Base-by-base conservation (phyloP, 1,140 invertebrate genomes). In the Drosophila neocordata region DNA sequence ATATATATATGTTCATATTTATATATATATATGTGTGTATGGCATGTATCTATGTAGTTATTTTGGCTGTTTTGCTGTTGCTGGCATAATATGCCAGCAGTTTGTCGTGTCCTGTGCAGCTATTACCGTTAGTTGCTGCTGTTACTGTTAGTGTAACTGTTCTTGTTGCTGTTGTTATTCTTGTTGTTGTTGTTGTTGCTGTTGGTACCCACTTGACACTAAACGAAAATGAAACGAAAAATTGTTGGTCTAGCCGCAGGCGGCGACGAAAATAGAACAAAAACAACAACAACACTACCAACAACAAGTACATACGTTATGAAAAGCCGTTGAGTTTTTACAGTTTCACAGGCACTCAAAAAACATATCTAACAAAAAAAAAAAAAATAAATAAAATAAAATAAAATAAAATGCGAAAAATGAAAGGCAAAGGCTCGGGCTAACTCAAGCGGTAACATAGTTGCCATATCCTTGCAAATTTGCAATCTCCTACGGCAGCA, bases 201-300 rank as follows among this genome's bases (percentile, higher is more conserved):
- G 18, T 31, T 69, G 73, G 44, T 61, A 44, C 60, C 31, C 82
- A 87, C 82, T 85, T 82, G 83, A 87, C 82, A 87, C 82, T 82
- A 87, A 85, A 82, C 82, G 82, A 81, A 85, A 81, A 87, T 87
- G 82, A 85, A 85, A 87, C 82, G 80, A 41, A 87, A 74, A 85
- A 75, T 81, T 85, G 77, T 75, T 71, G 70, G 68, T 60, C 65
- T 65, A 70, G 73, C 73, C 55, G 53, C 67, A 68, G 65, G 73
- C 74, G 70, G 52, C 81, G 66, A 65, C 55, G 70, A 62, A 37
- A 55, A 22, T 60, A 73, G 69, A 73, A 70, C 59, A 69, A 44
- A 52, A 74, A 57, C 53, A 75, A 74, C 59, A 52, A 57, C 37
- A 57, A 37, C 24, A 12, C 20, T 48, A 12, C 0, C 12, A 38